Conservation (phyloP, 2,797 vertebrate species). For the Gastrophryne carolinensis region DNA sequence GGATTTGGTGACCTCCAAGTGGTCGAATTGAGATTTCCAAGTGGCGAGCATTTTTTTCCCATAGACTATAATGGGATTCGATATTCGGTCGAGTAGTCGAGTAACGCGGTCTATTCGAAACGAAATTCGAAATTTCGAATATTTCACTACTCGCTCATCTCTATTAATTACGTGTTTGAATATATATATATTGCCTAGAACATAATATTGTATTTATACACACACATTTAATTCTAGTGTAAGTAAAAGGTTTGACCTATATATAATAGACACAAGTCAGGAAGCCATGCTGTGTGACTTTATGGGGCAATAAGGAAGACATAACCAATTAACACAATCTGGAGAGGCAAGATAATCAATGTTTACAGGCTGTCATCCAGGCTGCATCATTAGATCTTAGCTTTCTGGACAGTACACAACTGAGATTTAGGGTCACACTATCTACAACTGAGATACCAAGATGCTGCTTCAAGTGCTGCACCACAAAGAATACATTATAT, state of each 20-base stretch:
- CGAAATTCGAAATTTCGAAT: too few relatives aligned
- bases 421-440: neutral
- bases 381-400: neutral
- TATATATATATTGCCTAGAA: too few relatives aligned
- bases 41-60: too few relatives aligned
- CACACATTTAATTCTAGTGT: too few relatives aligned
- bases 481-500: slow-evolving; percentile 29
- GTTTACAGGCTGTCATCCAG: neutral
- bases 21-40: too few relatives aligned
- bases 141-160: too few relatives aligned
- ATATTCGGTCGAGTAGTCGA: too few relatives aligned
- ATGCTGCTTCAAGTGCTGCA: neutral
- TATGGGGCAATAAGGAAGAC: neutral
- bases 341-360: neutral
- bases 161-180: too few relatives aligned
- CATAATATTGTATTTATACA: too few relatives aligned
- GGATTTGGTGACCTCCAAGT: too few relatives aligned
- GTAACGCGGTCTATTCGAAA: too few relatives aligned
- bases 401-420: neutral
- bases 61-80: too few relatives aligned
- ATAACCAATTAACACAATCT: neutral
- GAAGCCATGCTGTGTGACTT: neutral
- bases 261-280: neutral
- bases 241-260: neutral
- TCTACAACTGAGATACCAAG: neutral